Percentiles rank a stretch among this genome's conserved stretches.
Evolutionary conservation across 2,797 vertebrate species (phyloP).

Genomic region (Microchirus variegatus): DNA sequence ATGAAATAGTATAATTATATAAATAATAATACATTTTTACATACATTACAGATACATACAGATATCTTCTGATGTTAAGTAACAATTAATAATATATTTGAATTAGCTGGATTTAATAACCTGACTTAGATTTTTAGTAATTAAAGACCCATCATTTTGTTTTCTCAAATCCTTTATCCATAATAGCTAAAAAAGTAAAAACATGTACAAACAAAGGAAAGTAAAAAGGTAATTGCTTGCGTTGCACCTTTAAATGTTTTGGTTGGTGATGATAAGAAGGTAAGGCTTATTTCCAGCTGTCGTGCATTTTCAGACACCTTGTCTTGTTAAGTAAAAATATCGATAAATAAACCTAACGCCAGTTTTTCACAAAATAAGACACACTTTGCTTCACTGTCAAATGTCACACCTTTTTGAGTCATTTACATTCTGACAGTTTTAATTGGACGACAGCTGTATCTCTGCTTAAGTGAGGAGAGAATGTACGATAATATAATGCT

Average conservation of each 20-base stretch:
- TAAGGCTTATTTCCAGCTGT: too few relatives aligned
- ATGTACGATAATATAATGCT: not conserved
- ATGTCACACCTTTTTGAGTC: slow-evolving; percentile 4
- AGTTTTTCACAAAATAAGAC: slow-evolving; percentile 2
- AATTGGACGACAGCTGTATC: not conserved
- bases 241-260: too few relatives aligned
- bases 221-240: too few relatives aligned
- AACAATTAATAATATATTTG: too few relatives aligned
- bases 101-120: too few relatives aligned
- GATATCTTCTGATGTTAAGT: too few relatives aligned
- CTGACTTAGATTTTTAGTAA: too few relatives aligned
- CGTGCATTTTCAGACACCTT: not conserved
- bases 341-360: not conserved
- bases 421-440: slow-evolving; percentile 4
- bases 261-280: too few relatives aligned
- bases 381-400: not conserved
- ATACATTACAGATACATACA: not conserved
- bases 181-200: not conserved
- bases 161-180: not conserved
- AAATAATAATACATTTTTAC: not conserved
- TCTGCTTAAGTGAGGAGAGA: not conserved
- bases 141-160: too few relatives aligned
- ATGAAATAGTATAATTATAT: not conserved
- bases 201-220: not conserved
- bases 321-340: not conserved